phyloP scores from a whole-genome alignment of 2,797 vertebrate species.

The Darevskia mixta region DNA sequence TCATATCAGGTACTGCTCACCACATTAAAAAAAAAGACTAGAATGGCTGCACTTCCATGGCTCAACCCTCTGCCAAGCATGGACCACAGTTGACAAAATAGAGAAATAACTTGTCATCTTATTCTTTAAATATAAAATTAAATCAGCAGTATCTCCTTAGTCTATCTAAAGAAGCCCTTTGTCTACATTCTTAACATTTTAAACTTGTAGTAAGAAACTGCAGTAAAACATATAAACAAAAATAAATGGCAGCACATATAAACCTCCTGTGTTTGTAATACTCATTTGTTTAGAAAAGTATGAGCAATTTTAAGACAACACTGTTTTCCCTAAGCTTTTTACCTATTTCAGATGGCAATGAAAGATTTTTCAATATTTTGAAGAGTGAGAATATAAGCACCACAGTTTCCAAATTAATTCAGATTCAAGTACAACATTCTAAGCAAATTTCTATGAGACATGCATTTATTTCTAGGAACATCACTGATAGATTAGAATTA shows the following conservation, averaged over 20 bases:
- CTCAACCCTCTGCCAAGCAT: background rate
- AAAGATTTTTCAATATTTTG: background rate
- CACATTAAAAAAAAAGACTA: background rate
- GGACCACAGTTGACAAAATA: background rate
- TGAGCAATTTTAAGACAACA: background rate
- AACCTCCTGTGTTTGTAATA: constrained; percentile 11
- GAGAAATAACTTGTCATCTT: background rate
- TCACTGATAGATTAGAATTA: background rate
- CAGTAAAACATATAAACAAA: background rate
- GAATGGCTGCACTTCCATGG: background rate
- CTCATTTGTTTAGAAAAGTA: background rate
- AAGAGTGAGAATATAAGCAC: background rate
- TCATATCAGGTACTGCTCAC: background rate
- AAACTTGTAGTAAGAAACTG: background rate
- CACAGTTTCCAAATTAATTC: constrained; percentile 6
- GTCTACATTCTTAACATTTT: rapidly evolving
- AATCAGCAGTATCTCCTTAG: background rate
- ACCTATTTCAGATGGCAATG: background rate
- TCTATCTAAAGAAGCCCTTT: background rate
- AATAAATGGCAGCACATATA: background rate
- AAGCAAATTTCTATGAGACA: background rate
- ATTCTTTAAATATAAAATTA: background rate
- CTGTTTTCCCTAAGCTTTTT: background rate
- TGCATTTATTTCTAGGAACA: background rate
- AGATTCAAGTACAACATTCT: background rate